Percentiles rank a stretch among this genome's conserved stretches.
These are phyloP conservation scores for Cerceris rybyensis DNA, from an alignment of 2,888 invertebrate species.

Conservation along the genomic window DNA sequence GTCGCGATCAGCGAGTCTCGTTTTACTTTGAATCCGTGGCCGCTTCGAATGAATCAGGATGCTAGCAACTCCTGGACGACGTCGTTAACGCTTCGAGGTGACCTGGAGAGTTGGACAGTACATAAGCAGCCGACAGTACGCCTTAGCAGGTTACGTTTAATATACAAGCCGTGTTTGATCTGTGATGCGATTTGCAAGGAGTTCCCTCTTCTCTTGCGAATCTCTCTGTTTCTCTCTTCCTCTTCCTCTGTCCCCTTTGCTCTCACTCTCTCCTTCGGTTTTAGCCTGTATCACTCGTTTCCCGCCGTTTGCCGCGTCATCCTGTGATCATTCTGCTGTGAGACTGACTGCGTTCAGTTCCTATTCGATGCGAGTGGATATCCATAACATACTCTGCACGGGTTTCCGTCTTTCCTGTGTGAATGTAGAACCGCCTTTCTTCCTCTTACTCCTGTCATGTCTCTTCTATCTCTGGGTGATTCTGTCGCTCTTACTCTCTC, in stretches of 20 bases:
- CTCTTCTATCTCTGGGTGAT: background rate
- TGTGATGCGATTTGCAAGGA: conserved; percentile 81
- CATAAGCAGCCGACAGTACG: conserved; percentile 66
- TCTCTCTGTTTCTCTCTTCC: conserved; percentile 34
- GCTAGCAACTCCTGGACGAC: background rate
- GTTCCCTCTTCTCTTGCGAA: conserved; percentile 43
- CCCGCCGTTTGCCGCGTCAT: conserved; percentile 73
- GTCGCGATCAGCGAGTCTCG: conserved; percentile 1
- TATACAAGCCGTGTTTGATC: conserved; percentile 81
- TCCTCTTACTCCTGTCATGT: conserved; percentile 15
- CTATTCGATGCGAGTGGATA: conserved; percentile 67
- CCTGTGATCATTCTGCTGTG: conserved; percentile 81
- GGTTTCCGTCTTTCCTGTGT: conserved; percentile 43
- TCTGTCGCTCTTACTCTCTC: conserved; percentile 10
- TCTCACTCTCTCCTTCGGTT: conserved; percentile 24
- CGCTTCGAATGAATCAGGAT: conserved; percentile 10
- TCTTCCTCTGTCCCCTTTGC: conserved; percentile 24
- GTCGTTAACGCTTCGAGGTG: conserved; percentile 21
- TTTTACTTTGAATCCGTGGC: background rate
- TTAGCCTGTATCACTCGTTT: conserved; percentile 61
- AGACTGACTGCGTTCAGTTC: conserved; percentile 76
- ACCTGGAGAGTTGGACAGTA: conserved; percentile 62
- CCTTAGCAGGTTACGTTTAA: conserved; percentile 77
- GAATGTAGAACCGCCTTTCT: conserved; percentile 29
- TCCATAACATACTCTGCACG: conserved; percentile 62